A percentile compares a stretch with the other conserved stretches of the same genome.
Conservation (phyloP, 2,888 invertebrate genomes). For the Sympetrum striolatum region DNA sequence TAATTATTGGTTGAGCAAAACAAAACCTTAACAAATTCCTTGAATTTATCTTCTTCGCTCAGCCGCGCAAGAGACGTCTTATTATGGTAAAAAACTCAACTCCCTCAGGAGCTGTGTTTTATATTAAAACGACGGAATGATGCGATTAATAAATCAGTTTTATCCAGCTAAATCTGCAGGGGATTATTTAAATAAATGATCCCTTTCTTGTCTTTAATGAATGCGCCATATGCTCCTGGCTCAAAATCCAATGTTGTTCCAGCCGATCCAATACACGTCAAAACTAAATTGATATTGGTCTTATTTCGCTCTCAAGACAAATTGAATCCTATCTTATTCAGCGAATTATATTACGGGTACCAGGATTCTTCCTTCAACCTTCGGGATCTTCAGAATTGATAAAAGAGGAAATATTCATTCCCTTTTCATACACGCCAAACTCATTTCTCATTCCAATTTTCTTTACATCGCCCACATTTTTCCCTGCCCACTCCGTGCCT, state of each 20-base stretch:
- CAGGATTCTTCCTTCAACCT: neutral
- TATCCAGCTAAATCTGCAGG: neutral
- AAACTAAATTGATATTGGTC: constrained; percentile 38
- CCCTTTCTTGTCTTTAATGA: neutral
- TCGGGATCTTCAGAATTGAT: neutral
- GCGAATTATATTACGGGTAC: constrained; percentile 12
- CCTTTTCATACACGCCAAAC: neutral
- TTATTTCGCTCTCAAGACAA: constrained; percentile 30
- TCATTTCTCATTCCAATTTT: neutral
- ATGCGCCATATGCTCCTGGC: neutral
- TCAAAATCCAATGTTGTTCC: constrained; percentile 19
- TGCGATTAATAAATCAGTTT: neutral
- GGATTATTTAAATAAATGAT: neutral
- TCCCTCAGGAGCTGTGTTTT: neutral
- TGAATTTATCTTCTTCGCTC: no score
- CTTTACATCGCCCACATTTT: neutral
- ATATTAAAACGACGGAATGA: neutral
- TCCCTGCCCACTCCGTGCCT: neutral
- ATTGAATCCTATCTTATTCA: constrained; percentile 29
- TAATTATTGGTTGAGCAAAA: no score
- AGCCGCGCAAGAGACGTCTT: no score
- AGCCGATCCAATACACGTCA: constrained; percentile 16
- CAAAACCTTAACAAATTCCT: no score
- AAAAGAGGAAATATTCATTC: constrained; percentile 27
- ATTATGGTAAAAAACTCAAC: no score